phyloP scores from a whole-genome alignment of 2,113 vertebrate species.

The Pluvianellus socialis region DNA sequence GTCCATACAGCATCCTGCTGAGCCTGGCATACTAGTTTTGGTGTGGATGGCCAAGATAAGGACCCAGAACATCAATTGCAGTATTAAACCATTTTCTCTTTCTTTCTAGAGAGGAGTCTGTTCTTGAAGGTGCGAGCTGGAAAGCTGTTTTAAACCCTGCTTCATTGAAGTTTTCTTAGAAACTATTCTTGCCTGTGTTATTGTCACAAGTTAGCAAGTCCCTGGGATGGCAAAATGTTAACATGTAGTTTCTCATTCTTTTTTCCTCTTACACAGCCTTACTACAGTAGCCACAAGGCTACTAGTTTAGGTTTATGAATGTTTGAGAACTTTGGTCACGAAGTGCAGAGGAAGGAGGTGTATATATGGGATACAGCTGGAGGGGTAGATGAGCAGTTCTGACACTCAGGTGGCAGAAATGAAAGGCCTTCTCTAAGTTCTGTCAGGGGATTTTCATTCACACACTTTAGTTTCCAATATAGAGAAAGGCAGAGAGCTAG shows the following conservation, averaged over 20 bases:
- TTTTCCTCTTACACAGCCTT: not conserved
- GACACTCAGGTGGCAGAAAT: not conserved
- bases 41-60: not conserved
- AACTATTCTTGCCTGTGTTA: not conserved
- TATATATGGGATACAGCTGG: fast-evolving
- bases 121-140: not conserved
- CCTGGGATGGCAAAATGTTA: not conserved
- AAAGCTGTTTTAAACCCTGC: not conserved
- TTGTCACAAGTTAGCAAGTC: not conserved
- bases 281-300: not conserved
- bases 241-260: not conserved
- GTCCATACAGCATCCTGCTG: not conserved
- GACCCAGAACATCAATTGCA: not conserved
- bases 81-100: not conserved
- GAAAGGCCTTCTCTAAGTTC: not conserved
- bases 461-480: fast-evolving
- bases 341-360: not conserved
- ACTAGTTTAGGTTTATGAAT: not conserved
- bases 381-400: not conserved
- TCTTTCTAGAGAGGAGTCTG: not conserved
- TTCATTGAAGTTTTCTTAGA: not conserved
- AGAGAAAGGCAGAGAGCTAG: not conserved
- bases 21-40: not conserved
- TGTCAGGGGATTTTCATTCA: not conserved
- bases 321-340: not conserved